Evolutionary conservation across 2,113 vertebrate genomes (phyloP).

Genomic region (Pollachius pollachius): DNA sequence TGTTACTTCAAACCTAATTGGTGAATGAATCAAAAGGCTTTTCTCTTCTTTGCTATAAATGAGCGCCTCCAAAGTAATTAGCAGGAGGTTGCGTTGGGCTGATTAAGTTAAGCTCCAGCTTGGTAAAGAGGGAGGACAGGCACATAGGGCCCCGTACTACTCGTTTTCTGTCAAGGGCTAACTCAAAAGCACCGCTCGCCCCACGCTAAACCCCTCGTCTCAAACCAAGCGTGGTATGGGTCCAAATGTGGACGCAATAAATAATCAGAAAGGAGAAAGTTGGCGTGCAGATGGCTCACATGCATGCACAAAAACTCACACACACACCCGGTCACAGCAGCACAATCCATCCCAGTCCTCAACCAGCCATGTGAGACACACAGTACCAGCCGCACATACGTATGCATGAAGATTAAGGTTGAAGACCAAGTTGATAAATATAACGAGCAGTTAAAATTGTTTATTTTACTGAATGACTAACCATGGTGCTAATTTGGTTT

Average conservation of each 20-base stretch:
- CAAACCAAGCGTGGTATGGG: neutral
- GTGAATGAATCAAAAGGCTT: conserved; percentile 39
- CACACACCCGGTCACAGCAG: neutral
- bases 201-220: conserved; percentile 26
- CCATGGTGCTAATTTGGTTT: conserved; percentile 65
- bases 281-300: neutral
- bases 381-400: neutral
- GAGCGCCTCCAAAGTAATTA: conserved; percentile 42
- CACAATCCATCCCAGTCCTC: neutral
- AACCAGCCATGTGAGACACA: neutral
- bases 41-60: conserved; percentile 3
- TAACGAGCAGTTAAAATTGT: conserved; percentile 47
- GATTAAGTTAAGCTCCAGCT: conserved; percentile 51
- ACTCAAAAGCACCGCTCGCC: conserved; percentile 32
- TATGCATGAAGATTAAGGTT: conserved; percentile 31
- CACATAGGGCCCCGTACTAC: conserved; percentile 27
- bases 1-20: conserved; percentile 45
- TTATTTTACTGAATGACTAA: conserved; percentile 66
- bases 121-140: conserved; percentile 41
- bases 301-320: neutral
- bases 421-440: conserved; percentile 55
- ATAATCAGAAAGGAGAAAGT: no score
- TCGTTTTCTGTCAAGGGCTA: conserved; percentile 37
- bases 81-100: conserved; percentile 30
- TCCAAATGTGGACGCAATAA: no score